Percentiles rank a stretch among this genome's conserved stretches.
These are phyloP conservation scores for Hemicentrotus pulcherrimus DNA, from an alignment of 35 echinoderm and acorn worm genomes.

Conservation along the genomic window DNA sequence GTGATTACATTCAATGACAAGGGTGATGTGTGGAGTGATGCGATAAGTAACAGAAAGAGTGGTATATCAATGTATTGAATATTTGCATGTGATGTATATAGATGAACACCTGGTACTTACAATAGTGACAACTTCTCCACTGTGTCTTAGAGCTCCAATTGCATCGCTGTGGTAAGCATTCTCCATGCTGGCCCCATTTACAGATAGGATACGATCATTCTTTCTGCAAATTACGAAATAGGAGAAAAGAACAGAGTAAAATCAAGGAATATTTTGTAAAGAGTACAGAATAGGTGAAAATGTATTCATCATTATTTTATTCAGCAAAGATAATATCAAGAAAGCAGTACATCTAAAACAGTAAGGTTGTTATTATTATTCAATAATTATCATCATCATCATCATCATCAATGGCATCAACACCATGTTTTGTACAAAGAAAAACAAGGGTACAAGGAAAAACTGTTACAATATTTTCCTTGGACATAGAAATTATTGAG, in stretches of 20 bases:
- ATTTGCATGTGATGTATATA: neutral
- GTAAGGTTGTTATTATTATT: neutral
- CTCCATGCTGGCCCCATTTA: conserved; percentile 82
- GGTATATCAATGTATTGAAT: neutral
- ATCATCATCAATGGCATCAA: neutral
- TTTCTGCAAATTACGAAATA: conserved; percentile 61
- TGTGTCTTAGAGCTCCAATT: conserved; percentile 65
- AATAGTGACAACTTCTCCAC: conserved; percentile 68
- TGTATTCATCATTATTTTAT: neutral
- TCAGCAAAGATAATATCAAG: too few relatives aligned
- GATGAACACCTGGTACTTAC: conserved; percentile 58
- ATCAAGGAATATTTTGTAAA: neutral
- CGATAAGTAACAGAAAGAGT: neutral
- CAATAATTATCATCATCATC: neutral
- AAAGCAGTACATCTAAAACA: too few relatives aligned
- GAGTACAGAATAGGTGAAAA: neutral
- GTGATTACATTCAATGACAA: neutral
- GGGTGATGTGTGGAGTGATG: neutral
- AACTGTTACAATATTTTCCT: too few relatives aligned
- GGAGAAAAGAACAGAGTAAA: neutral
- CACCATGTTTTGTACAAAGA: neutral
- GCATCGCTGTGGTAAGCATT: conserved; percentile 78
- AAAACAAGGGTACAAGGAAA: too few relatives aligned
- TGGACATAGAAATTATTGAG: too few relatives aligned
- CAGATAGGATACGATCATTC: conserved; percentile 83